Evolutionary conservation across 2,797 vertebrate genomes (phyloP), one percentile per base, ranked within the genome.

Genomic region (Hypotaenidia okinawae): DNA sequence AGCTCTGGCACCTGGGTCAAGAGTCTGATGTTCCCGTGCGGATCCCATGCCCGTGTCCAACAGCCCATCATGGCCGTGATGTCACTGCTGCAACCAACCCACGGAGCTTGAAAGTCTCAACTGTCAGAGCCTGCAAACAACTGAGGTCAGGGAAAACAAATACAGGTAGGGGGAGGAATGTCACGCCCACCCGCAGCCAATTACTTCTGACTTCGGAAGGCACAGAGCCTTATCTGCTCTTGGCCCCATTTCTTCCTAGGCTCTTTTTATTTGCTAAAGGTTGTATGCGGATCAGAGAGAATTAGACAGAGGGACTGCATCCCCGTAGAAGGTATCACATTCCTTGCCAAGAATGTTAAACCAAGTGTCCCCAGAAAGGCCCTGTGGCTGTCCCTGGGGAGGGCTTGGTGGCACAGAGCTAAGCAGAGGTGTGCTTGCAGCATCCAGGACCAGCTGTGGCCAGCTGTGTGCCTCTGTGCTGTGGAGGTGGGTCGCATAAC

Each of bases 21-120:
- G 72, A 83, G 58, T 81, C 63, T 41, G 74, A 55, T 24, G n/a
- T 81, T 89, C 62, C 70, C 1, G 0, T 39, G 64, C 51, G 62
- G 68, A 69, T 41, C 28, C 63, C 55, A 27, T 35, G 41, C 41
- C 59, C 0, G 0, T 1, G 16, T 32, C 55, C 0, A 1, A 62
- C 51, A 74, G 21, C 61, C 37, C 51, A 33, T 62, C 0, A 2
- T 0, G 4, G 72, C 54, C 58, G 62, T 3, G 9, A 19, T 54
- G 54, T 32, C 30, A 1, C 18, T 68, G 55, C 78, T 91, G 10
- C 25, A 87, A 69, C 82, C 79, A 83, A 23, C 66, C 54, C 28
- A 7, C 37, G 47, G 62, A 89, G 54, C 35, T 52, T 45, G 52
- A 52, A 82, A 82, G 74, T 61, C 37, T n/a, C 61, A 75, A 27